These are phyloP conservation scores for Steinernema hermaphroditum DNA, from an alignment of 2,888 invertebrate genomes.

Conservation along the genomic window DNA sequence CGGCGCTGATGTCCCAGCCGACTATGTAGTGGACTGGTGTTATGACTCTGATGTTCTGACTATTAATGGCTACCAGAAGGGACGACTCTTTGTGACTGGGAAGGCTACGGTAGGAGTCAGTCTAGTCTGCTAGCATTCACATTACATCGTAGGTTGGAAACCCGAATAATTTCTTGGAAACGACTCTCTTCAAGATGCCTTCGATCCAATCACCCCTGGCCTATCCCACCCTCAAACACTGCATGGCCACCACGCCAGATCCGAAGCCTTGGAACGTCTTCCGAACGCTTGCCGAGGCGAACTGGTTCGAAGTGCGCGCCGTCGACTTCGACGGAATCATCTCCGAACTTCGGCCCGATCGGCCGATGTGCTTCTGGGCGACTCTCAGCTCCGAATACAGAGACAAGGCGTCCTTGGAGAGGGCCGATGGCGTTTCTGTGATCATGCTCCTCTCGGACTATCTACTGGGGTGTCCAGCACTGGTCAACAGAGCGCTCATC, in stretches of 20 bases:
- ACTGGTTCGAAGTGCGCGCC: slow-evolving; percentile 9
- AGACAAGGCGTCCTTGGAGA: not conserved
- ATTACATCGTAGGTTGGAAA: not conserved
- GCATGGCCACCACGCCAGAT: slow-evolving; percentile 14
- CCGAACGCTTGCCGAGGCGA: not conserved
- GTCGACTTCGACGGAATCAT: not conserved
- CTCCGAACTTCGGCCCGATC: not conserved
- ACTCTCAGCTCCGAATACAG: not conserved
- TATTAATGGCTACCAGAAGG: slow-evolving; percentile 6
- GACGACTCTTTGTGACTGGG: not conserved
- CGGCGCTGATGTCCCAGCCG: not conserved
- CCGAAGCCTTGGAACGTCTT: slow-evolving; percentile 19
- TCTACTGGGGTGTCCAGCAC: slow-evolving; percentile 5
- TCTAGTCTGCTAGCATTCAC: not conserved
- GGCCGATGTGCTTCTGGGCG: slow-evolving; percentile 4
- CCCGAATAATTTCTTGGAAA: not conserved
- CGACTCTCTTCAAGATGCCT: not conserved
- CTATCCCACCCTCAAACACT: not conserved
- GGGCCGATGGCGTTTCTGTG: not conserved
- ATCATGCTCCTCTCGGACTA: slow-evolving; percentile 22
- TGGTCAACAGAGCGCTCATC: not conserved
- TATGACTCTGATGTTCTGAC: not conserved
- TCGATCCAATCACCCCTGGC: not conserved
- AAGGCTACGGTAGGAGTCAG: slow-evolving; percentile 19
- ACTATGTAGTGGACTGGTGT: not conserved